Conservation (phyloP, 2,113 vertebrate genomes). For the Bettongia penicillata region DNA sequence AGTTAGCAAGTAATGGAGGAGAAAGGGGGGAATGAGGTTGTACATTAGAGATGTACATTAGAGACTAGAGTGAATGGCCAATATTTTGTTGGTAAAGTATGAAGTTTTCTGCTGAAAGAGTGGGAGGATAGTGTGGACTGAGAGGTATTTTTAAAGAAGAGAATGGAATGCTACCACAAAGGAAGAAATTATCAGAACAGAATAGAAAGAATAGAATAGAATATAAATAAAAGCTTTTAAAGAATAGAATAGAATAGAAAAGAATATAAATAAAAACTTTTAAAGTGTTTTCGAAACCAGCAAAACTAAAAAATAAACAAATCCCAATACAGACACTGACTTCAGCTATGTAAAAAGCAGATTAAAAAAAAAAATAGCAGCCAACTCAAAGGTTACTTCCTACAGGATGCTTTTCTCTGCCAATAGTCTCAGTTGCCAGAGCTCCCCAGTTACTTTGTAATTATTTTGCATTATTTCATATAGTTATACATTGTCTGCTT, state of each 20-base stretch:
- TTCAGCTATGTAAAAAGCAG: background rate
- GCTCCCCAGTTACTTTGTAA: too few species aligned
- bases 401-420: too few species aligned
- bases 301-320: background rate
- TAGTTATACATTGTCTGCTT: background rate
- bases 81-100: background rate
- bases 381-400: too few species aligned
- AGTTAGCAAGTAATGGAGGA: background rate
- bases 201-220: background rate
- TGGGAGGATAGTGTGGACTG: background rate
- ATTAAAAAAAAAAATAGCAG: too few species aligned
- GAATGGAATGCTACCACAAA: background rate
- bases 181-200: background rate
- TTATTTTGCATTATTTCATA: too few species aligned
- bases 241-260: background rate
- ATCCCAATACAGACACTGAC: background rate
- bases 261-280: background rate
- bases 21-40: background rate
- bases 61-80: background rate
- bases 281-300: background rate
- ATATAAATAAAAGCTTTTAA: background rate
- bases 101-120: background rate
- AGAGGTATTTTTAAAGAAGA: background rate
- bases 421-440: too few species aligned
- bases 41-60: background rate